Conservation (phyloP, 2,888 invertebrate species). For the Amitus sp. region DNA sequence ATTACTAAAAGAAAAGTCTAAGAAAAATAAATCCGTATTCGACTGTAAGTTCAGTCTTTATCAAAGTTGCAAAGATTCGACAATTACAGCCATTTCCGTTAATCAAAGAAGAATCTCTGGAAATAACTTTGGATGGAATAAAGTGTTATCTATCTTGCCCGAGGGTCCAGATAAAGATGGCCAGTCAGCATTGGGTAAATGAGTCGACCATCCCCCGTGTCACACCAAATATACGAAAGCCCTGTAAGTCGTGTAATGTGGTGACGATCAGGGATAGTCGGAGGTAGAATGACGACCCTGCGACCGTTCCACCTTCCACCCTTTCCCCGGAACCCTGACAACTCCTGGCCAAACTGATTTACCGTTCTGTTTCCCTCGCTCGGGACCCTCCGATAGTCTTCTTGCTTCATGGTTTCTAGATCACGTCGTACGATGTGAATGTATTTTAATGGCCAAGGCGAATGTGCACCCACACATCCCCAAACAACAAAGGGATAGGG, state of each 20-base stretch:
- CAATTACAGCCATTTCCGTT: background rate
- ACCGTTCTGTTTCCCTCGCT: slow-evolving; percentile 40
- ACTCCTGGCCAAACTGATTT: slow-evolving; percentile 45
- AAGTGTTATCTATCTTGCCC: background rate
- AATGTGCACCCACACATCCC: slow-evolving; percentile 21
- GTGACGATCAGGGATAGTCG: slow-evolving; percentile 55
- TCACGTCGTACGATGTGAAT: slow-evolving; percentile 44
- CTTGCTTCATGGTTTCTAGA: slow-evolving; percentile 49
- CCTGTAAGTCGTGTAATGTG: slow-evolving; percentile 50
- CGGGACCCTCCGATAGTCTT: slow-evolving; percentile 48
- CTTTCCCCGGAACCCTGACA: slow-evolving; percentile 31
- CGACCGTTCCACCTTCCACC: slow-evolving; percentile 39
- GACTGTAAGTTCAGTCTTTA: too few relatives aligned
- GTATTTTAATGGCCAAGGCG: slow-evolving; percentile 25
- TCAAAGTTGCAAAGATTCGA: too few relatives aligned
- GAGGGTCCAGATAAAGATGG: slow-evolving; percentile 4
- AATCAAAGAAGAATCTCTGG: background rate
- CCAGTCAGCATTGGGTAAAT: background rate
- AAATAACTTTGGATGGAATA: background rate
- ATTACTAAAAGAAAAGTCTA: too few relatives aligned
- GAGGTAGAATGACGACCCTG: slow-evolving; percentile 43
- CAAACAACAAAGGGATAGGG: slow-evolving; percentile 34
- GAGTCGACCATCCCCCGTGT: slow-evolving; percentile 12
- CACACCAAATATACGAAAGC: slow-evolving; percentile 26
- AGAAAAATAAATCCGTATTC: too few relatives aligned